Conservation (phyloP, 2,797 vertebrate genomes). For the Oreochromis grahami region DNA sequence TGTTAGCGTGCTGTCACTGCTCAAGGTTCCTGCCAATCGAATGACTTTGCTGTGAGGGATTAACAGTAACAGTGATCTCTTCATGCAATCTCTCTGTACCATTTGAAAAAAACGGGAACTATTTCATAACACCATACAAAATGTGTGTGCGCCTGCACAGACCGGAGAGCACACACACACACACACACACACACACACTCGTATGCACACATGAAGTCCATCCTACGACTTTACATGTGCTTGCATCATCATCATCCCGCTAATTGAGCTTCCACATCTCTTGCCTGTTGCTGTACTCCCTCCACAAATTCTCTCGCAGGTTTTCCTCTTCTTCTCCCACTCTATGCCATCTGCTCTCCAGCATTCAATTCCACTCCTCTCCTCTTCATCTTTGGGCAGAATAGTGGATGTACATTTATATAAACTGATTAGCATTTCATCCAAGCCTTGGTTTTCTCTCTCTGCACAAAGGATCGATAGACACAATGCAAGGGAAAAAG, state of each 20-base stretch:
- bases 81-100: conserved; percentile 36
- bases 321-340: neutral
- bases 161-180: neutral
- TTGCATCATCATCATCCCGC: conserved; percentile 66
- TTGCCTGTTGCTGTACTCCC: conserved; percentile 4
- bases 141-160: neutral
- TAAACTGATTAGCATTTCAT: conserved; percentile 54
- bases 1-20: neutral
- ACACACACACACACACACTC: neutral
- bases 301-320: neutral
- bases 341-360: neutral
- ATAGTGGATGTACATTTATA: conserved; percentile 29
- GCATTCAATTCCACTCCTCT: neutral
- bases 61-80: conserved; percentile 35
- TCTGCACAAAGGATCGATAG: conserved; percentile 51
- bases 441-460: conserved; percentile 1
- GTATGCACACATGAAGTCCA: neutral
- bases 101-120: neutral
- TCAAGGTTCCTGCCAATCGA: conserved; percentile 40
- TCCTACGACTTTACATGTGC: conserved; percentile 49
- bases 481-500: conserved; percentile 37
- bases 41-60: conserved; percentile 62
- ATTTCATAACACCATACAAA: neutral
- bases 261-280: conserved; percentile 48
- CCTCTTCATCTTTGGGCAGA: conserved; percentile 13